Conservation (phyloP, 2,797 vertebrate genomes). For the Syncerus caffer region DNA sequence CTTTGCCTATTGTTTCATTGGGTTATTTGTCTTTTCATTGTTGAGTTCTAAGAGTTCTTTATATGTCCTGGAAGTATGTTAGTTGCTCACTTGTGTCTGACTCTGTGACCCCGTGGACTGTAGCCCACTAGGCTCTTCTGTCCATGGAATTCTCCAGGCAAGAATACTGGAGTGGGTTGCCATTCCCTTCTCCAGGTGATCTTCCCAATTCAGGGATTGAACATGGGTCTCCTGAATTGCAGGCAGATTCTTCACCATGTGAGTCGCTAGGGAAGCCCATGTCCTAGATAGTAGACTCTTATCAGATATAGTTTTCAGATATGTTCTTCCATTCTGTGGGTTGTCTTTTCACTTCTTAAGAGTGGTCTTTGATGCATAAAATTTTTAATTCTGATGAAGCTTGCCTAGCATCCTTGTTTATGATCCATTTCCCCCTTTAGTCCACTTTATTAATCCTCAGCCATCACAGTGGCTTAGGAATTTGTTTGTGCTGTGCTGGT, state of each 20-base stretch:
- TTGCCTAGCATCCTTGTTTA: not conserved
- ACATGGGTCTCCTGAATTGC: not conserved
- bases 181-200: not conserved
- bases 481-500: fast-evolving
- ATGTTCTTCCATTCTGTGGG: not conserved
- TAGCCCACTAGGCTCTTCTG: not conserved
- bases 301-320: not conserved
- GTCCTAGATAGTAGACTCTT: not conserved
- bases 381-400: not conserved
- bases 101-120: not conserved
- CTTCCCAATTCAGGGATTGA: not conserved
- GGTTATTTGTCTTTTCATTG: not conserved
- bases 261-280: not conserved
- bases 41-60: not conserved
- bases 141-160: not conserved
- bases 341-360: not conserved
- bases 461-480: not conserved
- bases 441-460: not conserved
- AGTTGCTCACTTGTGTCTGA: not conserved
- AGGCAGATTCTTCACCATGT: not conserved
- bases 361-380: not conserved
- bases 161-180: not conserved
- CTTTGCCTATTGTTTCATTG: not conserved
- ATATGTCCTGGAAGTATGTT: not conserved
- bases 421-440: not conserved